phyloP scores from a whole-genome alignment of 2,888 invertebrate genomes.

The Agrotis clavis region DNA sequence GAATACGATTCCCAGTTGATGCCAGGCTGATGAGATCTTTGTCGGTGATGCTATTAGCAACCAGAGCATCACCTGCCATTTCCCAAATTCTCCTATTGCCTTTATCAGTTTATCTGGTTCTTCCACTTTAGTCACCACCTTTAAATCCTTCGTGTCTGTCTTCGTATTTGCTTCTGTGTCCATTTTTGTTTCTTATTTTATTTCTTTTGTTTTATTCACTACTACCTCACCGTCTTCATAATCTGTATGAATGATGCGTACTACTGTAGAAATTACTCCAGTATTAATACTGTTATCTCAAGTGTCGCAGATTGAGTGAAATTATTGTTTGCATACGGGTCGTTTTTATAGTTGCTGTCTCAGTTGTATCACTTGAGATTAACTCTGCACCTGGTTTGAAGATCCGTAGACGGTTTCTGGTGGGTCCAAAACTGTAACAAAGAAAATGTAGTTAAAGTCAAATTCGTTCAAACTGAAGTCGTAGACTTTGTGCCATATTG shows the following conservation, averaged over 20 bases:
- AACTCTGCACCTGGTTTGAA: background rate
- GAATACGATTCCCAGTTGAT: slow-evolving; percentile 93
- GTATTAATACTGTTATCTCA: slow-evolving; percentile 35
- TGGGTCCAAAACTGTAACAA: slow-evolving; percentile 34
- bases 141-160: slow-evolving; percentile 7
- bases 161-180: slow-evolving; percentile 36
- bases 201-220: slow-evolving; percentile 17
- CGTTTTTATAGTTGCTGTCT: slow-evolving; percentile 25
- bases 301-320: slow-evolving; percentile 24
- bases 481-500: no score
- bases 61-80: slow-evolving; percentile 92
- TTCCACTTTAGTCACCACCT: slow-evolving; percentile 25
- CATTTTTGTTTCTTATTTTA: slow-evolving; percentile 15
- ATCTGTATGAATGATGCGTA: slow-evolving; percentile 4
- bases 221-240: slow-evolving; percentile 14
- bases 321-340: slow-evolving; percentile 18
- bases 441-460: background rate
- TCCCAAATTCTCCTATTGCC: slow-evolving; percentile 87
- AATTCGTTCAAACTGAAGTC: background rate
- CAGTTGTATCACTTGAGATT: slow-evolving; percentile 17
- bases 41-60: slow-evolving; percentile 91
- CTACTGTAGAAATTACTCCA: slow-evolving; percentile 22
- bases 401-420: background rate
- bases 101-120: slow-evolving; percentile 67
- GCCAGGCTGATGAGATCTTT: slow-evolving; percentile 94